Base-by-base conservation (phyloP, 2,113 vertebrate species). In the Manacus vitellinus region DNA sequence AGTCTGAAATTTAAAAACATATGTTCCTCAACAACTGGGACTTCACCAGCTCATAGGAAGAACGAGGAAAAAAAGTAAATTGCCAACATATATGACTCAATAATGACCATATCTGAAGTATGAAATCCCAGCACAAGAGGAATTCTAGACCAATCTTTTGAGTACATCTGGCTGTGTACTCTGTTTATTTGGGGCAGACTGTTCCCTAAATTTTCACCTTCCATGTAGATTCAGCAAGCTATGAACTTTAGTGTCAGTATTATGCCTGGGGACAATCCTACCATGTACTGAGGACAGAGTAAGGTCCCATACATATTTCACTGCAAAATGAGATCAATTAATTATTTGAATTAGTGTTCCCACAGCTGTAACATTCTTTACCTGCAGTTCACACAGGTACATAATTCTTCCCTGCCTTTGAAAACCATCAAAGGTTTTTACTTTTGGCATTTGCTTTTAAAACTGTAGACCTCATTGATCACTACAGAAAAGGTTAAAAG, bases 361-460 rank as follows among this genome's bases (percentile, higher is more conserved):
- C 88, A 91, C 85, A 88, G 92, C 85, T 96, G 72, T 55, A 90
- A 52, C 86, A 96, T 97, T 98, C 86, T 96, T 97, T 81, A 97
- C 79, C 88, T 96, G 86, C 56, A 96, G 72, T 63, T 91, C 86
- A 95, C 66, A 95, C 81, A 98, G 89, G 91, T 98, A 89, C 58
- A 93, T 97, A 97, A 96, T 96, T 97, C 94, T 97, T 97, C 87
- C 72, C 46, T 72, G 47, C 82, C 94, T 97, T 95, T 91, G 95
- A 96, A 97, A 96, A 95, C 88, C 77, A 95, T 97, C 95, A 97
- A 98, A 98, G 95, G 43, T 79, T 87, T 85, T 92, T 30, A 63
- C 39, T 92, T 95, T 71, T 75, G 85, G 61, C 61, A 39, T 27
- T 89, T 93, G 35, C 31, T 95, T 96, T 96, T 95, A 91, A 85